Evolutionary conservation across 1,140 invertebrate genomes (phyloP), one percentile per base, ranked within the genome.

Genomic region (Tyrophagus putrescentiae): DNA sequence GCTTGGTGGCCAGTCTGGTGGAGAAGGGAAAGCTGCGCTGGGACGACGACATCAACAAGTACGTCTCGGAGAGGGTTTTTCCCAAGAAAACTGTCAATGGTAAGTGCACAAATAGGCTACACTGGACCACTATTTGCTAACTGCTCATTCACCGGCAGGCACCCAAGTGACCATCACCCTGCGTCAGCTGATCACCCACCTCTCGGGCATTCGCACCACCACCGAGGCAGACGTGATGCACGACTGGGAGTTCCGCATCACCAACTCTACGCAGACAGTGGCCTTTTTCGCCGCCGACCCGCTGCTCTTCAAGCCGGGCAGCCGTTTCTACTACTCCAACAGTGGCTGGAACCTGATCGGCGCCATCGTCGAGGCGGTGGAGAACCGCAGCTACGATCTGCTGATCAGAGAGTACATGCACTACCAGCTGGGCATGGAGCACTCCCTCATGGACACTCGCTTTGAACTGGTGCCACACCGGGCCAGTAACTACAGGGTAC

Each of bases 271-370:
- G 28, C 56, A 57, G 27, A 4, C 31, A 21, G 7, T 57, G 2
- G 31, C 4, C 3, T 13, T 56, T 21, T 57, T 57, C 31, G 32
- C 56, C 2, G 44, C 39, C 18, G 56, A 57, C 31, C 32, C 4
- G 28, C 25, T 57, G 7, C n/a, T 57, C 6, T n/a, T 25, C 3
- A 39, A 57, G 25, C 56, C 56, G 1, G 34, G 25, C 16, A 56
- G 16, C 18, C 11, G 13, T 11, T 57, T n/a, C 44, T 23, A 57
- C 29, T 57, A 57, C 31, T 57, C 56, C 2, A 57, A 57, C 25
- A 21, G 7, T 41, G 56, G 56, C 13, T 57, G 56, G 56, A 11
- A 56, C 11, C 29, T 57, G 31, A 44, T 57, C n/a, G 56, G 56
- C 16, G 56, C 56, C 5, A 57, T 57, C 28, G 56, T 57, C 9